Evolutionary conservation across 2,797 vertebrate genomes (phyloP), one percentile per base, ranked within the genome.

Genomic region (Liparis tanakae): DNA sequence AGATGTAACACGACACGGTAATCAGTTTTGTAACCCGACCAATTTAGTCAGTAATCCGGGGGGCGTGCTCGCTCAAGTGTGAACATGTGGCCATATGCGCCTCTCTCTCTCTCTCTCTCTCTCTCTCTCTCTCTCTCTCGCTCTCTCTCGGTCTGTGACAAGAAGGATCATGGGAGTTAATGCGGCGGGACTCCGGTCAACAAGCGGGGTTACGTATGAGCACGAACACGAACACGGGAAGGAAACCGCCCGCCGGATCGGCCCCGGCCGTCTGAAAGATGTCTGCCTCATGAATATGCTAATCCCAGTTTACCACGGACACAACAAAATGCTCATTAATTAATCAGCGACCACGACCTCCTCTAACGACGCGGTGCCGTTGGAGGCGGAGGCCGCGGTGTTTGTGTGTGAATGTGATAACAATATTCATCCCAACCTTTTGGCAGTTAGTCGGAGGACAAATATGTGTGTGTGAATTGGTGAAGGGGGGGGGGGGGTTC

Each of bases 221-320:
- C 86, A 88, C 86, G 92, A 91, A 93, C 90, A 91, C 90, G 87
- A 92, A 87, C 87, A 88, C 85, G 89, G 91, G 81, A 89, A 89
- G 85, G 90, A 94, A 94, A 91, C 92, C 93, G 91, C 80, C 80
- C 72, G 63, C 83, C 87, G 85, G 88, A 91, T 93, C 91, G 85
- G 82, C 80, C 88, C 84, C 94, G 94, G 92, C 93, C 94, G 92
- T 93, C 89, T 91, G 90, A 94, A 94, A 94, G 91, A 94, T 94
- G 93, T 90, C 90, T 80, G 76, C 78, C 93, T 95, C 92, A 94
- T 95, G 93, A 95, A 95, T 95, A 95, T 95, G 95, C 88, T 94
- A 94, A 95, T 95, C 92, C 87, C 59, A 83, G 88, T 92, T 93
- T 92, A 92, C 89, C 84, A 86, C 86, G 78, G 84, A 89, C 81